Conservation (phyloP, 2,113 vertebrate species). For the Coreoperca whiteheadi region DNA sequence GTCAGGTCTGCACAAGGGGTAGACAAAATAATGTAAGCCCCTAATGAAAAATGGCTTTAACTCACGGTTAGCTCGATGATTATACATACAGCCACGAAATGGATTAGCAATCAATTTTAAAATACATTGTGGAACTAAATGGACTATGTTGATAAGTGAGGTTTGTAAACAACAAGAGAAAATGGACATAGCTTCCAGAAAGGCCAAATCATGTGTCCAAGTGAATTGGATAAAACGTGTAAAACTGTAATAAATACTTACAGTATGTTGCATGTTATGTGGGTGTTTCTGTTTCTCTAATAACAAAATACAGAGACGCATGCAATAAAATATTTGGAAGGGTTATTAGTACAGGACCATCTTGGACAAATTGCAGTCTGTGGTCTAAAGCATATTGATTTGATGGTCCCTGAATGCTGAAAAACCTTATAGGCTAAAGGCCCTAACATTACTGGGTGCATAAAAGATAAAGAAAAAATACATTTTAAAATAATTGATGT, state of each 20-base stretch:
- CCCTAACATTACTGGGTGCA: background rate
- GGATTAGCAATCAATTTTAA: background rate
- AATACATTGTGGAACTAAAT: background rate
- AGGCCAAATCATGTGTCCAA: background rate
- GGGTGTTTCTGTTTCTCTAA: background rate
- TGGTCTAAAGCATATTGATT: background rate
- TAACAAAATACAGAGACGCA: background rate
- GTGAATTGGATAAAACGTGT: background rate
- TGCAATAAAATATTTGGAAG: background rate
- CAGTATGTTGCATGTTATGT: background rate
- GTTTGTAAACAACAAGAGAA: background rate
- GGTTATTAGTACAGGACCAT: background rate
- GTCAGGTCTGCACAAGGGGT: background rate
- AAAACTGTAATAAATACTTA: background rate
- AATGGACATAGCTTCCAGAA: background rate
- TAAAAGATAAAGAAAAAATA: background rate
- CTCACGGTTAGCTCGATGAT: background rate
- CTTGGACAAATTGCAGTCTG: background rate
- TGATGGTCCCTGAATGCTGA: background rate
- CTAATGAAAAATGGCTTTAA: background rate
- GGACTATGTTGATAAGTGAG: background rate
- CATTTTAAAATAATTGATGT: background rate
- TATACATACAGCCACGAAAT: background rate
- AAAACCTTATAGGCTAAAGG: background rate
- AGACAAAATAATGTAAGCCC: slow-evolving; percentile 27